Percentiles rank a stretch among this genome's conserved stretches.
Evolutionary conservation across 2,888 invertebrate species (phyloP).

Genomic region (Crepidodera aurea): DNA sequence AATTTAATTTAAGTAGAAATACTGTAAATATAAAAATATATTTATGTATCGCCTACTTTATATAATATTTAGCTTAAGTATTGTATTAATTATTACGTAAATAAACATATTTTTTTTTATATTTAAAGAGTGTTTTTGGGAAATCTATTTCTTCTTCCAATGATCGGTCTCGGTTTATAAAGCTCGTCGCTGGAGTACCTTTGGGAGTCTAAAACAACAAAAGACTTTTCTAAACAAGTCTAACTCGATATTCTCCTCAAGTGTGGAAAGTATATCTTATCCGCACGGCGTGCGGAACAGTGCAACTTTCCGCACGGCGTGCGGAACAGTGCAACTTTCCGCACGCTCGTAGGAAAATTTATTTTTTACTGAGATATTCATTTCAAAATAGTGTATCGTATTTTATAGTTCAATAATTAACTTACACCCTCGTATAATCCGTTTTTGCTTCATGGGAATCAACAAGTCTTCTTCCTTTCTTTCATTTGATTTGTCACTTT

Average conservation of each 20-base stretch:
- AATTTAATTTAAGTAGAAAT: background rate
- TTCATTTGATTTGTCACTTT: slow-evolving; percentile 54
- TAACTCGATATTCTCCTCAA: background rate
- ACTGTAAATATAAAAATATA: slow-evolving; percentile 1
- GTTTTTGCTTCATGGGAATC: slow-evolving; percentile 39
- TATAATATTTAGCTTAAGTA: background rate
- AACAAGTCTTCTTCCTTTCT: slow-evolving; percentile 44
- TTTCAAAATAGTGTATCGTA: no score
- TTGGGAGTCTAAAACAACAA: slow-evolving; percentile 55
- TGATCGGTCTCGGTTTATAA: slow-evolving; percentile 73
- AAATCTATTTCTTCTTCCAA: slow-evolving; percentile 63
- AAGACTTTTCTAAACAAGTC: background rate
- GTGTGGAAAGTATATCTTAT: no score
- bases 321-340: no score
- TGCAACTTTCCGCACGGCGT: no score
- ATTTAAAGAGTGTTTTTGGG: slow-evolving; percentile 4
- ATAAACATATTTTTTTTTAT: background rate
- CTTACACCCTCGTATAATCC: slow-evolving; percentile 40
- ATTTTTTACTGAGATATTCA: no score
- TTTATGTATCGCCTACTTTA: background rate
- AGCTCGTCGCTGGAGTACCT: slow-evolving; percentile 75
- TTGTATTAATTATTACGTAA: background rate
- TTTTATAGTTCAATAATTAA: no score
- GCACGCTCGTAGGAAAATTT: no score
- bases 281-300: no score